Conservation (phyloP, 2,113 vertebrate species). For the Nerophis ophidion region DNA sequence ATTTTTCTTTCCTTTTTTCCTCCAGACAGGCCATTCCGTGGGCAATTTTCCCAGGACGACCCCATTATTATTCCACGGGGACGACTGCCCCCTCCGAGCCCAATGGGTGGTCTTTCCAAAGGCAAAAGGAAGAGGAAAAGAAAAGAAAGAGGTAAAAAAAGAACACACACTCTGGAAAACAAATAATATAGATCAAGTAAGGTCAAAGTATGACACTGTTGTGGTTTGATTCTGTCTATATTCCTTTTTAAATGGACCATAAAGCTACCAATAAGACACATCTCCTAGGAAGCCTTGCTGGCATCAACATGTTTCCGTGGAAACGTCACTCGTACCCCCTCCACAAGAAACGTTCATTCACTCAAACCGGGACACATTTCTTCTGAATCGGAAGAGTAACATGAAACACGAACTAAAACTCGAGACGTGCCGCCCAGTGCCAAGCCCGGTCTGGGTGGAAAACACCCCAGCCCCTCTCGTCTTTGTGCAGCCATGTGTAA, state of each 20-base stretch:
- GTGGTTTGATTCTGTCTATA: conserved; percentile 4
- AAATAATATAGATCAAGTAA: conserved; percentile 55
- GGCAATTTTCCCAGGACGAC: conserved; percentile 74
- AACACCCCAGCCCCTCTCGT: conserved; percentile 52
- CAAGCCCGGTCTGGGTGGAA: conserved; percentile 52
- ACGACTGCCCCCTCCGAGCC: conserved; percentile 67
- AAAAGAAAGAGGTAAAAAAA: conserved; percentile 42
- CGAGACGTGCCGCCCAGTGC: conserved; percentile 37
- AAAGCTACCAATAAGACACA: conserved; percentile 53
- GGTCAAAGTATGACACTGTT: conserved; percentile 18
- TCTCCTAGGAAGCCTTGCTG: conserved; percentile 42
- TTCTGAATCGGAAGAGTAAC: neutral
- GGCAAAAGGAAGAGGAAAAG: conserved; percentile 60
- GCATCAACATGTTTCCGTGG: conserved; percentile 58
- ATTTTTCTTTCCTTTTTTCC: conserved; percentile 65
- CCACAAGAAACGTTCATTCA: conserved; percentile 65
- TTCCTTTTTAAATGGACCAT: conserved; percentile 36
- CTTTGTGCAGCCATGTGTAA: conserved; percentile 69
- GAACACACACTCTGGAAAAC: conserved; percentile 47
- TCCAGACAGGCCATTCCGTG: conserved; percentile 63
- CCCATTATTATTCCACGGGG: conserved; percentile 75
- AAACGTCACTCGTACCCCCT: conserved; percentile 40
- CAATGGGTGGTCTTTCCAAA: conserved; percentile 73
- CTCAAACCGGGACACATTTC: conserved; percentile 38
- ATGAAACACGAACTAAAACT: too few species aligned